Conservation (phyloP, 2,888 invertebrate species). For the Odontocerum albicorne region DNA sequence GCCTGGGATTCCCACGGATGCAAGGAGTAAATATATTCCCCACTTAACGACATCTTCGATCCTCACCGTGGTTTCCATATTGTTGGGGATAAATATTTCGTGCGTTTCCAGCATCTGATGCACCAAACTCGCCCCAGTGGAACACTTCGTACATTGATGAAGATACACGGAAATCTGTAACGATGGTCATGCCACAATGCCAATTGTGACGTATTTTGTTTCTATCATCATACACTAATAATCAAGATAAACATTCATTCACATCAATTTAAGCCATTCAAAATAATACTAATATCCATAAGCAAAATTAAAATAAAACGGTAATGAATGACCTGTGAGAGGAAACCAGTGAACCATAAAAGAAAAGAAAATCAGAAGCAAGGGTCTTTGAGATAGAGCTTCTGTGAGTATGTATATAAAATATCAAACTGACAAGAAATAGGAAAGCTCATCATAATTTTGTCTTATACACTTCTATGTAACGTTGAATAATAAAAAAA, state of each 20-base stretch:
- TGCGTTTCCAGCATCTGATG: not conserved
- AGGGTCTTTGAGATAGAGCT: too few species aligned
- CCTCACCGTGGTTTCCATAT: conserved; percentile 34
- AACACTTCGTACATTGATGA: conserved; percentile 75
- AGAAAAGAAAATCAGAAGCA: too few species aligned
- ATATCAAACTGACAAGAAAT: too few species aligned
- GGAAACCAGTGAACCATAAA: too few species aligned
- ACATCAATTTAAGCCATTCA: conserved; percentile 14
- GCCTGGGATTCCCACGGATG: conserved; percentile 28
- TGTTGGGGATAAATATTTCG: not conserved
- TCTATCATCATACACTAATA: conserved; percentile 1
- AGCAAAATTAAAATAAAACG: too few species aligned
- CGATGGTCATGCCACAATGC: conserved; percentile 24
- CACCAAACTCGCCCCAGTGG: conserved; percentile 57
- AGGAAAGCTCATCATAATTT: too few species aligned
- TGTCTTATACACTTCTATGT: too few species aligned
- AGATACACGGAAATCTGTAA: conserved; percentile 66
- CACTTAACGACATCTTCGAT: not conserved
- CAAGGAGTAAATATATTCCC: conserved; percentile 17
- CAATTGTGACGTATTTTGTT: conserved; percentile 21
- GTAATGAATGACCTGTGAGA: too few species aligned
- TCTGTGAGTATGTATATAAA: too few species aligned
- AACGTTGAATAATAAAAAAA: too few species aligned
- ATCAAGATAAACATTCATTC: not conserved
- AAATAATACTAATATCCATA: too few species aligned